Percentiles rank a stretch among this genome's conserved stretches.
phyloP scores from a whole-genome alignment of 1,140 invertebrate genomes.

The Anadara kagoshimensis region DNA sequence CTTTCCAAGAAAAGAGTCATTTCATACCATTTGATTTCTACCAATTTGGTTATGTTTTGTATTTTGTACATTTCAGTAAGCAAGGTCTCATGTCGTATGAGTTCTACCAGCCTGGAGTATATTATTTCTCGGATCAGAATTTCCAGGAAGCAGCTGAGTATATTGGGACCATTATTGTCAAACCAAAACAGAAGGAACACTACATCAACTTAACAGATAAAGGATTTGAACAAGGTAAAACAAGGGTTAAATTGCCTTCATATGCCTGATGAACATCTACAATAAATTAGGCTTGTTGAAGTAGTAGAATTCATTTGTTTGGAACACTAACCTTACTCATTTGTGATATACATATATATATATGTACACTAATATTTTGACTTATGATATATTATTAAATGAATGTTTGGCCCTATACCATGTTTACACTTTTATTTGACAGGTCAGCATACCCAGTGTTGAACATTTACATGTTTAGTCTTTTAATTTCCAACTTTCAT shows the following conservation, averaged over 20 bases:
- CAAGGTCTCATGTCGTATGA: slow-evolving; percentile 69
- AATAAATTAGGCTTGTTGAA: not conserved
- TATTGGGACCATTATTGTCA: slow-evolving; percentile 73
- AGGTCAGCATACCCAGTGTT: too few species aligned
- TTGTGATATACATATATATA: too few species aligned
- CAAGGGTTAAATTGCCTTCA: not conserved
- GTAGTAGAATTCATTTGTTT: too few species aligned
- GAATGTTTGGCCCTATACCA: too few species aligned
- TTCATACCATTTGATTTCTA: not conserved
- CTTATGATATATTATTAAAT: too few species aligned
- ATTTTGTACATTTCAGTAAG: slow-evolving; percentile 56
- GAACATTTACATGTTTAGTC: too few species aligned
- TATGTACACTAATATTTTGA: too few species aligned
- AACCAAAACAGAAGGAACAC: slow-evolving; percentile 70
- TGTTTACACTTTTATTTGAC: too few species aligned
- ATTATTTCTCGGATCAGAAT: slow-evolving; percentile 73
- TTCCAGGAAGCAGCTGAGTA: slow-evolving; percentile 72
- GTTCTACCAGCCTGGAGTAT: slow-evolving; percentile 71
- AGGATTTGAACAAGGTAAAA: slow-evolving; percentile 69
- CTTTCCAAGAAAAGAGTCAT: too few species aligned
- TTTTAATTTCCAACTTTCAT: too few species aligned
- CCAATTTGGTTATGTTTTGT: not conserved
- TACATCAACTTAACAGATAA: slow-evolving; percentile 64
- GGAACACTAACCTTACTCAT: too few species aligned
- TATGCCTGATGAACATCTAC: not conserved